Conservation (phyloP, 2,113 vertebrate genomes). For the Hystrix brachyura region DNA sequence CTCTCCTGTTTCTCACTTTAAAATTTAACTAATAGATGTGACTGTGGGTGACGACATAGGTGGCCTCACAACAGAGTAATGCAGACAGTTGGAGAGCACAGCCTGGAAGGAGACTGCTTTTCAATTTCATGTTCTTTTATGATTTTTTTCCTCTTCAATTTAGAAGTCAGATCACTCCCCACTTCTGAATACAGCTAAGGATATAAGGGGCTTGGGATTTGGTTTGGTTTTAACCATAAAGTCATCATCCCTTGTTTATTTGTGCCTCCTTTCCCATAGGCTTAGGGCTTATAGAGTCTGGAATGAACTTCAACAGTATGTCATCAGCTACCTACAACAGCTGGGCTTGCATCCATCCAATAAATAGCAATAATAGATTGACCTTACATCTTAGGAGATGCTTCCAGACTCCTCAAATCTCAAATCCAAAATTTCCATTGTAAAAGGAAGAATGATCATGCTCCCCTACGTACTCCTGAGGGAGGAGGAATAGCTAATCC, state of each 20-base stretch:
- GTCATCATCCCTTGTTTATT: not conserved
- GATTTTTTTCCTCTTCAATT: not conserved
- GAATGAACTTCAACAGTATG: not conserved
- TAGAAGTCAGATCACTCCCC: not conserved
- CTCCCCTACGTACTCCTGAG: not conserved
- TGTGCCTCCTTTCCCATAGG: not conserved
- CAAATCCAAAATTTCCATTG: not conserved
- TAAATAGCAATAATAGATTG: not conserved
- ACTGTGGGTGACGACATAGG: not conserved
- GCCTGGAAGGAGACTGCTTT: not conserved
- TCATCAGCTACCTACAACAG: not conserved
- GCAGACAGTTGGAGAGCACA: not conserved
- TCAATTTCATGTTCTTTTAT: not conserved
- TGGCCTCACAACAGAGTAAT: not conserved
- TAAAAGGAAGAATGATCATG: not conserved
- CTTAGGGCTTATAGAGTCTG: not conserved
- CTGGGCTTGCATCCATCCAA: not conserved
- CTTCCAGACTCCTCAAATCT: not conserved
- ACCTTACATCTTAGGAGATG: not conserved
- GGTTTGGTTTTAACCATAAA: not conserved
- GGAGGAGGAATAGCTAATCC: not conserved
- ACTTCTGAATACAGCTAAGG: not conserved
- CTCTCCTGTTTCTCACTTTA: not conserved
- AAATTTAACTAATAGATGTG: slow-evolving; percentile 19
- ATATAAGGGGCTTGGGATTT: not conserved